phyloP scores from a whole-genome alignment of 2,113 vertebrate genomes.

The Daboia siamensis region DNA sequence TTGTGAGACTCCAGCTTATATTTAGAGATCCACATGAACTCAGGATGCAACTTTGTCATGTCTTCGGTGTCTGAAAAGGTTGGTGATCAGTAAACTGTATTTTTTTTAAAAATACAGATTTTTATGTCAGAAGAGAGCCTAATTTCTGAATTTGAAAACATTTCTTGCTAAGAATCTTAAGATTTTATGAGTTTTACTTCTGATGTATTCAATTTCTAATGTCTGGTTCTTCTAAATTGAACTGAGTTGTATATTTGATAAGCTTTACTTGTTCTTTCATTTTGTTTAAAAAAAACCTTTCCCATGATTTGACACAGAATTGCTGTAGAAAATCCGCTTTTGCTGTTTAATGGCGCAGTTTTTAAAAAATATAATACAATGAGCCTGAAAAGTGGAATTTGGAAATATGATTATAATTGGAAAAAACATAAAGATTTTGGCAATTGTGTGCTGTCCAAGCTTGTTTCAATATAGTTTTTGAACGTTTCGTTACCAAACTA shows the following conservation, averaged over 20 bases:
- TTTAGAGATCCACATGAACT: not conserved
- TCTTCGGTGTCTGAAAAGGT: not conserved
- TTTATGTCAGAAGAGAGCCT: slow-evolving; percentile 45
- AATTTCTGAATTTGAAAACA: slow-evolving; percentile 49
- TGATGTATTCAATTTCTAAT: slow-evolving; percentile 14
- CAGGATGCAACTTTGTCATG: not conserved
- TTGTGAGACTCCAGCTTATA: not conserved
- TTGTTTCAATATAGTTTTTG: too few relatives aligned
- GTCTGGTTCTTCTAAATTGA: not conserved
- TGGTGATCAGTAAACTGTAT: not conserved
- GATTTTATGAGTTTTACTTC: slow-evolving; percentile 30
- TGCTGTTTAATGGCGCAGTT: not conserved
- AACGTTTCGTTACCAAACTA: too few relatives aligned
- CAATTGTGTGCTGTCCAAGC: too few relatives aligned
- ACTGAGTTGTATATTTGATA: slow-evolving; percentile 18
- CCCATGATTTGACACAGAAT: not conserved
- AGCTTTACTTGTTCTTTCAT: slow-evolving; percentile 24
- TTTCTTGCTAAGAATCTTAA: slow-evolving; percentile 4
- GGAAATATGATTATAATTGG: not conserved
- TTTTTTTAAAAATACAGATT: slow-evolving; percentile 19
- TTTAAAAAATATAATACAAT: not conserved
- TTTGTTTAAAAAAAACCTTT: not conserved
- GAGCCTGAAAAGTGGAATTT: not conserved
- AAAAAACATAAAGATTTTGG: not conserved
- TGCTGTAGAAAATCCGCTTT: not conserved